Evolutionary conservation across 2,797 vertebrate genomes (phyloP), one percentile per base, ranked within the genome.

Genomic region (Neostethus bicornis): DNA sequence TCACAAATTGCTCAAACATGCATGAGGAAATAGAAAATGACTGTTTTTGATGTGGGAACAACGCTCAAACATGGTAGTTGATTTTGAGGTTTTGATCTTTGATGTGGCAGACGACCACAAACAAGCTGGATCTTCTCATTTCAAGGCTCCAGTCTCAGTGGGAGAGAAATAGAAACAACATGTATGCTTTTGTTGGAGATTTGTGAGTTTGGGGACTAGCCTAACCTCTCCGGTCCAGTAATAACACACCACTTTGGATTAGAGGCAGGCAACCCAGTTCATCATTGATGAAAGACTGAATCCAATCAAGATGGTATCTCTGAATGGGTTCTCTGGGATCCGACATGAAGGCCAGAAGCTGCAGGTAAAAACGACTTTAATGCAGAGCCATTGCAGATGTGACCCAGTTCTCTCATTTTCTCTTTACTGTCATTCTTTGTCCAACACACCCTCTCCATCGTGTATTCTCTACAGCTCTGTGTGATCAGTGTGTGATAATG

Each of bases 371-470:
- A 59, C 32, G 54, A n/a, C n/a, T 73, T 59, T 60, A 79, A 61
- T 43, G 50, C 19, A 68, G 60, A 55, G 35, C 24, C 38, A 46
- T 60, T 59, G 51, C 41, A 55, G 59, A 70, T 62, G 55, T 82
- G 80, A 85, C 83, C 83, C 61, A 85, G 63, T 79, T 86, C 67
- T 80, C 81, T 82, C 71, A 66, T 76, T 73, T 67, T 46, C 35
- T 32, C 34, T 31, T 51, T 67, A 57, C 39, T 11, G 23, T 77
- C 70, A 48, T 6, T 2, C 51, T 54, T 25, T 38, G 25, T 39
- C 50, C 68, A 45, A 13, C 49, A 57, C 54, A 26, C 49, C 28
- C 51, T 37, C 63, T 58, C 52, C 26, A 43, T 17, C 25, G 39
- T 41, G 32, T 29, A 70, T 58, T 61, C 35, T 62, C 46, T 57